Evolutionary conservation across 2,888 invertebrate species (phyloP).

Genomic region (Drosophila limbata): DNA sequence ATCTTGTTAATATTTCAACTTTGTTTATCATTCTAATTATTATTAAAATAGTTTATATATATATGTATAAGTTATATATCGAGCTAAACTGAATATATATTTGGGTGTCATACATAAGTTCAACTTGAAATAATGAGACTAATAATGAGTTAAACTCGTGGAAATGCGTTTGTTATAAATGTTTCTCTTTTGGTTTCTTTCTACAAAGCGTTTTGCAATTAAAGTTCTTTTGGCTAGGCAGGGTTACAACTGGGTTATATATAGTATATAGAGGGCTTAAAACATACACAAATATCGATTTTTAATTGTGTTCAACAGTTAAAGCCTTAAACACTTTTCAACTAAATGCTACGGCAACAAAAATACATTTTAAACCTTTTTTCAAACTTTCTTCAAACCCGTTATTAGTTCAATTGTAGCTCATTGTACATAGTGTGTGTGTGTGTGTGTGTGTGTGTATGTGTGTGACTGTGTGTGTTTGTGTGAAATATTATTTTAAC

Average conservation of each 20-base stretch:
- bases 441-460: conserved; percentile 24
- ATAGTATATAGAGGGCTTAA: conserved; percentile 23
- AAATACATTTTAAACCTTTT: conserved; percentile 35
- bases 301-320: conserved; percentile 51
- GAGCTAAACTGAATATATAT: conserved; percentile 59
- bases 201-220: conserved; percentile 57
- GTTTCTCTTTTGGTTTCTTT: conserved; percentile 39
- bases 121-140: conserved; percentile 58
- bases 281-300: conserved; percentile 32
- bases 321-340: conserved; percentile 56
- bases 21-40: conserved; percentile 38
- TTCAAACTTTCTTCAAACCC: conserved; percentile 43
- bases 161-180: conserved; percentile 72
- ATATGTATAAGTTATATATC: conserved; percentile 33
- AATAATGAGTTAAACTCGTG: conserved; percentile 77
- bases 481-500: conserved; percentile 44
- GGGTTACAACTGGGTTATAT: conserved; percentile 41
- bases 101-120: conserved; percentile 46
- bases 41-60: conserved; percentile 40
- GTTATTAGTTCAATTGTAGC: conserved; percentile 63
- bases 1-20: conserved; percentile 56
- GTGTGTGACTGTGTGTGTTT: conserved; percentile 15
- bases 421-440: conserved; percentile 65
- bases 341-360: conserved; percentile 71
- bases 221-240: conserved; percentile 50